Evolutionary conservation across 2,797 vertebrate species (phyloP), one percentile per base, ranked within the genome.

Genomic region (Bufotes viridis): DNA sequence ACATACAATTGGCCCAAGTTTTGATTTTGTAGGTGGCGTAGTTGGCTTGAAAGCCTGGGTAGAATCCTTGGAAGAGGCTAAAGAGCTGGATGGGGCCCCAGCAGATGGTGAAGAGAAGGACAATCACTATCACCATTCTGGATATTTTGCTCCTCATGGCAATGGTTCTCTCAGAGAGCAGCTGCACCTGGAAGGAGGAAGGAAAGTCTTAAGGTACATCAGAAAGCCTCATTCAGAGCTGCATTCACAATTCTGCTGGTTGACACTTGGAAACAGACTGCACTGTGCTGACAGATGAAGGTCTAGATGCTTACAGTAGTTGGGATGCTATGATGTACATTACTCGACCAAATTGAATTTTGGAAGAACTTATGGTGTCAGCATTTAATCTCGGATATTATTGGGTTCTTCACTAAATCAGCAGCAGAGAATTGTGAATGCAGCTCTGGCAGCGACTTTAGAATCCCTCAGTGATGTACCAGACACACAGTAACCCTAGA

Each of bases 1-100:
- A 97, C 96, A 97, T 97, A 91, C 96, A 97, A 93, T 97, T 96
- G 89, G 96, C 96, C 96, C 96, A 97, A 0, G 96, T 97, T 91
- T 97, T 97, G 93, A 97, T 96, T 92, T 97, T 97, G 91, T 97
- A 97, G 5, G 95, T 96, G 87, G 94, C 88, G 53, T 97, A 97
- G 91, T 95, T 96, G 81, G 93, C 91, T 75, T 90, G 93, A 91
- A 96, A 97, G 91, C 95, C 92, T 2, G 95, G 95, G 90, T 96
- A 94, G 91, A 90, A 91, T 17, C 91, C 91, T 79, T 92, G 91
- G 76, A 92, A 91, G 57, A 92, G 91, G 87, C 91, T 87, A 87
- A 92, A 92, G 78, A 92, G 81, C 75, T 92, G 91, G 78, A 92
- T 92, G 58, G 92, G 92, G 9, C 91, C 91, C 92, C 92, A 93